Evolutionary conservation across 2,113 vertebrate genomes (phyloP).

Genomic region (Cyrtonyx montezumae): DNA sequence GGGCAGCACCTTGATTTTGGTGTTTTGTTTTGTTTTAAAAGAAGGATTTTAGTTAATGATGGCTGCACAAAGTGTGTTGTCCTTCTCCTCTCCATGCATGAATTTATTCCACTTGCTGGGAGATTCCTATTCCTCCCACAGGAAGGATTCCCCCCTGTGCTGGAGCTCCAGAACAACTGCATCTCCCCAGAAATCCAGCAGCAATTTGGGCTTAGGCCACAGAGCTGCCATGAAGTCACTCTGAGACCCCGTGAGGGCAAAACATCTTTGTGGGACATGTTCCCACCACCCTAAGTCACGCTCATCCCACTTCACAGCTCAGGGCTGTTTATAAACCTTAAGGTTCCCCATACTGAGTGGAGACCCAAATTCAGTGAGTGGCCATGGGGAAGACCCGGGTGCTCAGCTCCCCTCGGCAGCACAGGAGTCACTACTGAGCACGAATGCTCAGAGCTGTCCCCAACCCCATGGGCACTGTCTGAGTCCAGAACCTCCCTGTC

Average conservation of each 20-base stretch:
- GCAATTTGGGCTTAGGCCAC: neutral
- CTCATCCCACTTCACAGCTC: neutral
- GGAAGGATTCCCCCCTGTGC: neutral
- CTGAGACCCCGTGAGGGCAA: neutral
- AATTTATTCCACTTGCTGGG: neutral
- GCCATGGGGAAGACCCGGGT: too few relatives aligned
- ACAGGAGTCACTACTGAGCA: neutral
- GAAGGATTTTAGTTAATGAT: neutral
- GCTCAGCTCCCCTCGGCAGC: neutral
- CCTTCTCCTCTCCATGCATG: neutral
- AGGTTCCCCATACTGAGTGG: neutral
- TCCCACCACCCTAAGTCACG: neutral
- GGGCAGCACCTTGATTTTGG: neutral
- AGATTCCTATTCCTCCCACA: neutral
- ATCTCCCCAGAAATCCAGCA: neutral
- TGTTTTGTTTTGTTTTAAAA: neutral
- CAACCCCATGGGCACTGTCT: rapidly evolving
- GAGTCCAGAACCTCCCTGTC: neutral
- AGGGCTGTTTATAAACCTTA: neutral
- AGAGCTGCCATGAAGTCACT: neutral
- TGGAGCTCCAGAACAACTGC: neutral
- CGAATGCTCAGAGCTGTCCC: rapidly evolving
- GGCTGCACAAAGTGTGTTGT: neutral
- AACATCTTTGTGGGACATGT: neutral
- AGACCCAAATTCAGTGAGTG: neutral